phyloP scores from a whole-genome alignment of 64 coral and sea anemone species.

The Platygyra sinensis region DNA sequence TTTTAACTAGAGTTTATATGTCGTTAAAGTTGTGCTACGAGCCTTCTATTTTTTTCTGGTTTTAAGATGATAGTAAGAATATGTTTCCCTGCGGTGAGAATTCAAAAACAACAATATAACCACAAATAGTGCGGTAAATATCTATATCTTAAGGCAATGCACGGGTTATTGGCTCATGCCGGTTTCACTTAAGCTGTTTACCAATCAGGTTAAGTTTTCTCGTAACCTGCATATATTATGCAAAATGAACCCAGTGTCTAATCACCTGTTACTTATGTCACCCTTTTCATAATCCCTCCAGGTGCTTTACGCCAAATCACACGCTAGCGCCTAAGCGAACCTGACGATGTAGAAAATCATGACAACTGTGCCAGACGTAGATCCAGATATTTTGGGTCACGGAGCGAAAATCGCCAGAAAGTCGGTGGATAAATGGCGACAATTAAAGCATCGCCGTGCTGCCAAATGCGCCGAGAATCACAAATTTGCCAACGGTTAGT shows the following conservation, averaged over 20 bases:
- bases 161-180: background rate
- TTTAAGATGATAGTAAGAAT: background rate
- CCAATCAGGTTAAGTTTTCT: conserved; percentile 17
- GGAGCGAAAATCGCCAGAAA: conserved; percentile 49
- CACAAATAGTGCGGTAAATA: background rate
- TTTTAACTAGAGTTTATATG: too few relatives aligned
- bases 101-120: background rate
- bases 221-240: background rate
- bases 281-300: background rate
- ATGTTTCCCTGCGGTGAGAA: background rate
- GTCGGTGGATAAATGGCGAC: conserved; percentile 61
- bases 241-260: background rate
- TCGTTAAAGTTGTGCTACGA: background rate
- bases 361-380: background rate
- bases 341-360: background rate
- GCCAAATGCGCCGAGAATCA: conserved; percentile 82
- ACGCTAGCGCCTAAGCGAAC: background rate
- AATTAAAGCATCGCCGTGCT: conserved; percentile 38
- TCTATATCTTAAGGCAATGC: background rate
- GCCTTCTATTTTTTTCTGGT: background rate
- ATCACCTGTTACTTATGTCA: conserved; percentile 9
- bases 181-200: background rate
- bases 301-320: background rate
- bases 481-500: conserved; percentile 86
- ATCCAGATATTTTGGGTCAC: background rate